Evolutionary conservation across 1,140 invertebrate species (phyloP), one percentile per base, ranked within the genome.

Genomic region (Sycophaga agraensis): DNA sequence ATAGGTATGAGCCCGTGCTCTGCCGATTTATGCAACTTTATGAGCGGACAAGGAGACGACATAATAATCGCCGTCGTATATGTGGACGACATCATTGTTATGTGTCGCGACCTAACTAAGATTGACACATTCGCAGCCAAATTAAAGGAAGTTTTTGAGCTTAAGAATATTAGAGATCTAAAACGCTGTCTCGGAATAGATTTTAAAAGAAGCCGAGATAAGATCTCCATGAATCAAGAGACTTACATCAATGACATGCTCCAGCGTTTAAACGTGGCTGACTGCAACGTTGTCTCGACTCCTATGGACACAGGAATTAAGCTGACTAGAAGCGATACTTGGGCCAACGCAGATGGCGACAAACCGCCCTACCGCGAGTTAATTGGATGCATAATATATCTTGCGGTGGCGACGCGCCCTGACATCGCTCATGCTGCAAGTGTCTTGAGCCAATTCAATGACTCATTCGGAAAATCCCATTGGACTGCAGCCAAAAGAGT

Each of bases 371-470:
- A 72, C 57, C 48, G 70, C 17, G 72, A 78, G 53, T 46, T 72
- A 0, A 67, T 81, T 7, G 74, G 79, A 19, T 37, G 68, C 1
- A 57, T 82, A 5, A 65, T 80, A 40, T 82, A 77, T 54, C 8
- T 75, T 2, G 39, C 75, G 0, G 24, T 66, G 2, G 68, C 53
- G 28, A 79, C 78, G 6, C 61, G 73, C 63, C 79, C 77, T 0
- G 73, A 81, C 54, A 77, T 82, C 9, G 34, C 67, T 1, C 73
- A 67, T 66, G 65, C 69, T 0, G 72, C 73, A 8, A 71, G 66
- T 66, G 48, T 63, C 19, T 65, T 68, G 21, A 55, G 53, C 34
- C 39, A 55, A 43, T 43, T 43, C 39, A 55, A 55, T 14, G 14
- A 28, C 4, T 31, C 1, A 0, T 55, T 34, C 35, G 45, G 54